Percentiles rank a stretch among this genome's conserved stretches.
These are phyloP conservation scores for Athene noctua DNA, from an alignment of 2,113 vertebrate genomes.

Conservation along the genomic window DNA sequence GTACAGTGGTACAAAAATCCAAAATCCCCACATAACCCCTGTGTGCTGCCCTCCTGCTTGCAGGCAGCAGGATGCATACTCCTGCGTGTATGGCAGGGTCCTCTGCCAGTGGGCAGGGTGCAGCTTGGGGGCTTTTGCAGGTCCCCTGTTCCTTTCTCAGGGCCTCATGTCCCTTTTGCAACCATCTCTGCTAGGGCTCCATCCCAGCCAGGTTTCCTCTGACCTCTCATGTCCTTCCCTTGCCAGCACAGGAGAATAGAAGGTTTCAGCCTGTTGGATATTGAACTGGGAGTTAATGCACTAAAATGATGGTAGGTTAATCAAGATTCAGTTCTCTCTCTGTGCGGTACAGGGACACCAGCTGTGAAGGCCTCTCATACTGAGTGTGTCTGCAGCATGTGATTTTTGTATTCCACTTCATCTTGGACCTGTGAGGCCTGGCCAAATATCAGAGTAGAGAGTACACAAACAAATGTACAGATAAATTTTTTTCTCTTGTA, in stretches of 20 bases:
- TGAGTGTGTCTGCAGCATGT: accelerated
- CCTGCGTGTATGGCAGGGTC: accelerated
- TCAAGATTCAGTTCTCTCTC: neutral
- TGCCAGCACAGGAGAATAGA: accelerated
- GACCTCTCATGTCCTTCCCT: accelerated
- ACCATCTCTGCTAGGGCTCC: neutral
- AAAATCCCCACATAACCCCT: accelerated
- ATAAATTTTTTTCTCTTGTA: neutral
- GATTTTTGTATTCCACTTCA: neutral
- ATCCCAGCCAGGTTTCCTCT: accelerated
- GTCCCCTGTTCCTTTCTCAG: neutral
- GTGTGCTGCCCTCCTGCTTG: accelerated
- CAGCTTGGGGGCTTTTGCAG: accelerated
- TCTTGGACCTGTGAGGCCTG: neutral
- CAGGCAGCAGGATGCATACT: accelerated
- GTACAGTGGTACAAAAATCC: accelerated
- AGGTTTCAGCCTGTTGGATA: neutral
- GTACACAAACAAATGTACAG: neutral
- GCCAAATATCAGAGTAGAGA: neutral
- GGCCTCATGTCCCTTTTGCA: accelerated
- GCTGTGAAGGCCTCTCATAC: accelerated
- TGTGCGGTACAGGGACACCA: accelerated
- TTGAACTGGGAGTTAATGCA: accelerated
- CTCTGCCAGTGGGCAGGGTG: neutral
- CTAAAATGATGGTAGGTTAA: accelerated